These are phyloP conservation scores for Nannobrachium achirus DNA, from an alignment of 2,113 vertebrate species.

Conservation along the genomic window DNA sequence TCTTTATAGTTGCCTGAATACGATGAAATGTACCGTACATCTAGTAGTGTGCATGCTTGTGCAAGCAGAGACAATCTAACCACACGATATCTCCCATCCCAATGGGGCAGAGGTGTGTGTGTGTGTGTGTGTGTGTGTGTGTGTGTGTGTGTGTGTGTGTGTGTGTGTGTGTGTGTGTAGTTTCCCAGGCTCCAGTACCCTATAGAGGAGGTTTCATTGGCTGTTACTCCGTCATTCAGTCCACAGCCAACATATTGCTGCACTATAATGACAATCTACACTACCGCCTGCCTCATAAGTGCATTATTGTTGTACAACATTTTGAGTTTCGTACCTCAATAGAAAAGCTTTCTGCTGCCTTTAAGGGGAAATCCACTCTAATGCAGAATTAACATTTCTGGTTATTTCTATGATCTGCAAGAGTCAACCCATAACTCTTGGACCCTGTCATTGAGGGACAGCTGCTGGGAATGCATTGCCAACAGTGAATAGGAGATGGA, in stretches of 20 bases:
- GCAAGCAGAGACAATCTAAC: not conserved
- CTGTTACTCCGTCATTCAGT: constrained; percentile 43
- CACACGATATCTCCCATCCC: not conserved
- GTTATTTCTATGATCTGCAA: constrained; percentile 13
- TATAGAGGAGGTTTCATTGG: constrained; percentile 52
- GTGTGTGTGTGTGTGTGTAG: constrained; percentile 3
- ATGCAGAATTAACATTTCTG: constrained; percentile 35
- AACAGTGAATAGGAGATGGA: not conserved
- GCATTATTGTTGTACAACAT: constrained; percentile 74
- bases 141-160: not conserved
- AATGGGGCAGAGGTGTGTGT: not conserved
- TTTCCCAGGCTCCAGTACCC: constrained; percentile 58
- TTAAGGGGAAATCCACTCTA: constrained; percentile 53
- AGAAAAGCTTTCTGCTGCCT: constrained; percentile 67
- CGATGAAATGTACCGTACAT: not conserved
- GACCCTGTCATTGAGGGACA: not conserved
- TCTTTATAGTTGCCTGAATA: constrained; percentile 12
- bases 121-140: not conserved
- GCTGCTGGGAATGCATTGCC: not conserved
- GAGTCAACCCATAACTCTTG: not conserved
- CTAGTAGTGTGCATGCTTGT: constrained; percentile 13
- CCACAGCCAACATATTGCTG: constrained; percentile 43
- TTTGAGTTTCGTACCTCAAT: constrained; percentile 69
- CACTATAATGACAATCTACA: constrained; percentile 49
- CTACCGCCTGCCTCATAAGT: constrained; percentile 77